Conservation (phyloP, 2,888 invertebrate genomes). For the Amorpha juglandis region DNA sequence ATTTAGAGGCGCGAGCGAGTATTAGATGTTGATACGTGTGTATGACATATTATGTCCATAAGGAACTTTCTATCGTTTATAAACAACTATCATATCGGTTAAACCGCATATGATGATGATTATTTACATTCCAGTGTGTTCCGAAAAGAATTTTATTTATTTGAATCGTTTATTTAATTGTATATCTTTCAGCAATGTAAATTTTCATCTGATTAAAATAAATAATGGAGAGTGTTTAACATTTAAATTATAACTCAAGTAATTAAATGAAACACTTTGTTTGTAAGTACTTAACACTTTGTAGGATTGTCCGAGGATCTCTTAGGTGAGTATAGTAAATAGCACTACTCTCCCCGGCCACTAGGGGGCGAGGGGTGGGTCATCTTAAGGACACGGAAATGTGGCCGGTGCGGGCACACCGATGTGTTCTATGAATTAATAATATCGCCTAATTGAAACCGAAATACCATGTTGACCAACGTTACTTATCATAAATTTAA, state of each 20-base stretch:
- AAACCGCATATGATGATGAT: no score
- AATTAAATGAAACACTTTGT: conserved; percentile 69
- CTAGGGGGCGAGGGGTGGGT: conserved; percentile 59
- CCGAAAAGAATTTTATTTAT: neutral
- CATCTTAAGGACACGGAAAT: conserved; percentile 76
- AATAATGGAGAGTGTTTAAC: neutral
- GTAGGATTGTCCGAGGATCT: conserved; percentile 34
- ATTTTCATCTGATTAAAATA: conserved; percentile 27
- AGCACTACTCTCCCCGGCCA: conserved; percentile 65
- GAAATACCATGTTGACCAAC: conserved; percentile 68
- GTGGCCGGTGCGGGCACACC: conserved; percentile 66
- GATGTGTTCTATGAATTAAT: conserved; percentile 78
- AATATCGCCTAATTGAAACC: conserved; percentile 78
- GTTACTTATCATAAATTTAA: conserved; percentile 64
- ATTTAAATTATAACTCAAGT: conserved; percentile 34
- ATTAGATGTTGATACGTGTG: no score
- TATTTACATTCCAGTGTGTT: no score
- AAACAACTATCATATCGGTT: no score
- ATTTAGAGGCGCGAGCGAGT: neutral
- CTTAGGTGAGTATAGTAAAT: conserved; percentile 79
- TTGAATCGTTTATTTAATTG: neutral
- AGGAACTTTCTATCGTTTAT: no score
- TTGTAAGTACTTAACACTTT: conserved; percentile 81
- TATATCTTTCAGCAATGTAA: conserved; percentile 42
- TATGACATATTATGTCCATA: no score